Conservation (phyloP, 2,113 vertebrate genomes). For the Naja naja region DNA sequence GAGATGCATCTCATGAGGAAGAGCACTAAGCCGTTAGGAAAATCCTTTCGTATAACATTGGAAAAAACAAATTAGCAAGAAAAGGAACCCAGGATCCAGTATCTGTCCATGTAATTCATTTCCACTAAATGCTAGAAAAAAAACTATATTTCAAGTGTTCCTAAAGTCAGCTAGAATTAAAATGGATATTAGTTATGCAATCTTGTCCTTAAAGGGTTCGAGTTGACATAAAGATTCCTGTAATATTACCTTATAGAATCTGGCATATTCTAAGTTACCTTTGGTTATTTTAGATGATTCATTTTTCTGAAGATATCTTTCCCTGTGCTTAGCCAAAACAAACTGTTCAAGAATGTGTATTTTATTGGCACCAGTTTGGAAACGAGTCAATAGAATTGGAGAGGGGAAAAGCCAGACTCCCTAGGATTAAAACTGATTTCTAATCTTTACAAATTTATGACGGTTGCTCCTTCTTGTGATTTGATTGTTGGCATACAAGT, state of each 20-base stretch:
- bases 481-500: conserved; percentile 77
- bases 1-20: background rate
- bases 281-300: conserved; percentile 43
- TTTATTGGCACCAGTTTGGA: conserved; percentile 66
- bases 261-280: conserved; percentile 23
- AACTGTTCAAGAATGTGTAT: conserved; percentile 70
- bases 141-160: background rate
- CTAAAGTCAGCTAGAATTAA: background rate
- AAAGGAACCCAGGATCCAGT: background rate
- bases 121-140: conserved; percentile 6
- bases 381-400: conserved; percentile 61
- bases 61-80: background rate
- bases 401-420: background rate
- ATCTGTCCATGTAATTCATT: background rate
- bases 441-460: conserved; percentile 70
- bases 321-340: conserved; percentile 65
- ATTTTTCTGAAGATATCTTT: conserved; percentile 51
- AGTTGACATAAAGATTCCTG: background rate
- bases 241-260: conserved; percentile 26
- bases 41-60: background rate
- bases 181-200: background rate
- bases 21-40: background rate
- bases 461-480: conserved; percentile 79
- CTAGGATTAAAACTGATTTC: conserved; percentile 69
- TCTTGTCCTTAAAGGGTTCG: background rate